Base-by-base conservation (phyloP, 2,888 invertebrate genomes). In the Mesoligia furuncula region DNA sequence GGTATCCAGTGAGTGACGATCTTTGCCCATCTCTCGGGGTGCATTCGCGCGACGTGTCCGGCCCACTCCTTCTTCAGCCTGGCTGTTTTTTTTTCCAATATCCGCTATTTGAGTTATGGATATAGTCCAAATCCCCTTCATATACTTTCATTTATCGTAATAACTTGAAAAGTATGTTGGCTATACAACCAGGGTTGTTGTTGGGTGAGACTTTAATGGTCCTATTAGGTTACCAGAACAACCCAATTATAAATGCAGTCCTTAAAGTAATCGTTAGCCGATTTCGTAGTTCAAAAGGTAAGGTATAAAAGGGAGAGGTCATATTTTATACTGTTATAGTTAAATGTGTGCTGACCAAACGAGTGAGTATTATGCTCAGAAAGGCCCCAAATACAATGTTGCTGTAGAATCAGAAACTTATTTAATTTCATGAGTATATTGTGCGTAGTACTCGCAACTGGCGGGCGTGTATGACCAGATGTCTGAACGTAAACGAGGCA, bases 251-350 rank as follows among this genome's bases (percentile, higher is more conserved):
- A 71, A 62, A 62, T 11, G 42, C 68, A 62, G 39, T 42, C 45
- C 69, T 70, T 42, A 65, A 84, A 79, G 36, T 79, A 69, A 66
- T 73, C 61, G 80, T 80, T 84, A 61, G 59, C 45, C 51, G 79
- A 84, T 54, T 77, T 66, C 65, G 57, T 45, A 80, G 69, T 54
- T 83, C 64, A 80, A 83, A 80, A 77, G 64, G 64, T 31, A 69
- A 42, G 51, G 64, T 6, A 42, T 64, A 69, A 66, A 78, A 31
- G 51, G 67, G 27, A 64, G 83, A 45, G 59, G 79, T 45, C 42
- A 65, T 79, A 78, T 78, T 76, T 77, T 65, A 42, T 78, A 83
- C 39, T 15, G 39, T 27, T 83, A 57, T 69, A 17, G 59, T 82
- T 51, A 75, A 77, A 68, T 36, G 8, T 48, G 36, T 84, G 48